Evolutionary conservation across 2,113 vertebrate species (phyloP), one percentile per base, ranked within the genome.

Genomic region (Oriolus oriolus): DNA sequence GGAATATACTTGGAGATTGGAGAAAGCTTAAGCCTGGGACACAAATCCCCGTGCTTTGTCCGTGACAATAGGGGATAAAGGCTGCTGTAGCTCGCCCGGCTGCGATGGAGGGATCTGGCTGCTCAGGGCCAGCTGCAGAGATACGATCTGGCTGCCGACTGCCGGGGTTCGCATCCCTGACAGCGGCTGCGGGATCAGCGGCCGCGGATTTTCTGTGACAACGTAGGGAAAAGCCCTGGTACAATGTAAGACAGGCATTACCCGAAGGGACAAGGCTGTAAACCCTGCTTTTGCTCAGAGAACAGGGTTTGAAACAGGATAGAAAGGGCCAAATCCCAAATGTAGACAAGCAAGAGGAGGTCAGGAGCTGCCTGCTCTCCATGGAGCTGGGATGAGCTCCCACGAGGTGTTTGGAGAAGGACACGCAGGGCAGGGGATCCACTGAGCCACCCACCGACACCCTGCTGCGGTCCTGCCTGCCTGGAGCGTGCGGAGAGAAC

Each of bases 401-500:
- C 13, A 1, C 1, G 5, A 16, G 53, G 30, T 20, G 13, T 1
- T 12, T 1, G 44, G 82, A 27, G 65, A 4, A 0, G 61, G n/a
- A 14, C 35, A 5, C 6, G 30, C 5, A 0, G 76, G 60, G 30
- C 53, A 42, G 2, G 4, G 69, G 39, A 41, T 31, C 6, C 87
- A 5, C 16, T 0, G 45, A 39, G 33, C 10, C 45, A 4, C 23
- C 63, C 33, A 4, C 11, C 9, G 28, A 11, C 21, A 12, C 20
- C 3, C 27, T 30, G 75, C 65, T 24, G 12, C 17, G 3, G 8
- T 3, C 20, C 37, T 56, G 75, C 33, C 66, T 2, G 60, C 1
- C 1, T 0, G 4, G 6, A 8, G 28, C 0, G 1, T 0, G 20
- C 49, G 37, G 21, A 14, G 4, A 9, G 5, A 6, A 4, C 18